Base-by-base conservation (phyloP, 2,797 vertebrate genomes). In the Cephalopachus bancanus region DNA sequence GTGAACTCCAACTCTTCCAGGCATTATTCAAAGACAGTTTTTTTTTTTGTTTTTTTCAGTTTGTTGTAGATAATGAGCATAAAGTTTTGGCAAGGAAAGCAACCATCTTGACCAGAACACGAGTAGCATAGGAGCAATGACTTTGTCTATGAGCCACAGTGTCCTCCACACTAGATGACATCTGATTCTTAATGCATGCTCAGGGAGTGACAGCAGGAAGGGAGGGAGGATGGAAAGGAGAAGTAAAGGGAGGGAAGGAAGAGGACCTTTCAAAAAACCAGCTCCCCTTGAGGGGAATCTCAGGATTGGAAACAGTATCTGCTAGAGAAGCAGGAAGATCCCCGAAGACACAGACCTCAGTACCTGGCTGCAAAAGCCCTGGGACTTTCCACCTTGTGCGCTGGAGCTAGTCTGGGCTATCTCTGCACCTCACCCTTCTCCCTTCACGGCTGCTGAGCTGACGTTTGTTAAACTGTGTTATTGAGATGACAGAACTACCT, bases 21-120 rank as follows among this genome's bases (percentile, higher is more conserved):
- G 37, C 20, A 15, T 85, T 83, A 78, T 30, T 85, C 26, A 88
- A 86, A 78, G 57, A 76, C 28, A 33, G 26, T 33, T 90, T 71
- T 93, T 93, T 44, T 44, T 44, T 4, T 3, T 28, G n/a, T 74
- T 94, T 96, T 96, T 96, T 83, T 91, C 78, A 88, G 69, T 88
- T 78, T 64, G 11, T 51, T 83, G 1, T 57, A 78, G 69, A 85
- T 78, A 84, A 87, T 28, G 57, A 81, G 28, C 60, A 79, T 30
- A 20, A 71, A 57, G 16, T 67, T 89, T 89, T 24, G 86, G 28
- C 17, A 1, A 33, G 65, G 59, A 94, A 95, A 49, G 51, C 93
- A 79, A 71, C 37, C 6, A 87, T 96, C 60, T 80, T 4, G 3
- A 65, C 74, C 28, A 83, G 90, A 88, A 78, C 14, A 51, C 26